Conservation (phyloP, 2,797 vertebrate species). For the Cryptoprocta ferox region DNA sequence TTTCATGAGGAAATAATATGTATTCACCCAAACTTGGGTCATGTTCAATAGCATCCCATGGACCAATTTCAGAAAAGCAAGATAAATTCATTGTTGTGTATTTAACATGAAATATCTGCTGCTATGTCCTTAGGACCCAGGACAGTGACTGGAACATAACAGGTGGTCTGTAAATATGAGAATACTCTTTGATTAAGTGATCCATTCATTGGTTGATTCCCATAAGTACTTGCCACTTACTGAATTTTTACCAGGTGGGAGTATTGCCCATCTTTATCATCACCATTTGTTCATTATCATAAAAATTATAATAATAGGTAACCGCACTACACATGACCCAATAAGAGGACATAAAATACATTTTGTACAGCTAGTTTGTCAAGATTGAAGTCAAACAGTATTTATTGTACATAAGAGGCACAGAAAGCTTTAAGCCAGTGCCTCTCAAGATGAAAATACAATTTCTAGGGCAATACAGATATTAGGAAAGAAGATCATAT, state of each 20-base stretch:
- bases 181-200: background rate
- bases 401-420: background rate
- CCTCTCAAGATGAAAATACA: background rate
- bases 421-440: background rate
- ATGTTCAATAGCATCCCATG: background rate
- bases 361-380: background rate
- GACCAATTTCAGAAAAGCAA: background rate
- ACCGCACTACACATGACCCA: background rate
- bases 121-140: background rate
- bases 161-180: background rate
- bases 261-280: background rate
- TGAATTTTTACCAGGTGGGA: background rate
- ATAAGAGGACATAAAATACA: background rate
- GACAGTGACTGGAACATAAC: background rate
- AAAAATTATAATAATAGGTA: background rate
- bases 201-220: accelerated
- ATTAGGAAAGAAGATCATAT: background rate
- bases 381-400: background rate
- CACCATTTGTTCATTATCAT: background rate
- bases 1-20: background rate
- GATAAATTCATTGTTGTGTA: background rate
- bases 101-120: background rate
- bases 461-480: background rate
- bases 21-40: background rate
- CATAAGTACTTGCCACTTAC: background rate